Conservation (phyloP, 2,888 invertebrate species). For the Coelogynopora nodosa region DNA sequence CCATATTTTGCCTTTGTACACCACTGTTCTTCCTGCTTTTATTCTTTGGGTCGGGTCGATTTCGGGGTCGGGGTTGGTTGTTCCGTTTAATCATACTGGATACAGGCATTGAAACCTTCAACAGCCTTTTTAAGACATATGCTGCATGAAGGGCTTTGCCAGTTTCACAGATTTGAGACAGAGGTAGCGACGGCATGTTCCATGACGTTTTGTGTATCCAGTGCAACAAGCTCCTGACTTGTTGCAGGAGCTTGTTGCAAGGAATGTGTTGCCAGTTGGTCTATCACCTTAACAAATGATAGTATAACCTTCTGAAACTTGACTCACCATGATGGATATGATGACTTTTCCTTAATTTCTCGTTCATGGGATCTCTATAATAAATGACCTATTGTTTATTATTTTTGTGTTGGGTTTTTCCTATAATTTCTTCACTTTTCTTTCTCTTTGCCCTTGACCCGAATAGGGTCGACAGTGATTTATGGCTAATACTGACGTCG, state of each 20-base stretch:
- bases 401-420: too few species aligned
- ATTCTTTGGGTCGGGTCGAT: conserved; percentile 17
- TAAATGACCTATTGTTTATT: too few species aligned
- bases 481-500: too few species aligned
- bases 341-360: too few species aligned
- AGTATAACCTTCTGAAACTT: not conserved
- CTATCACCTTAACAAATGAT: conserved; percentile 1
- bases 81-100: not conserved
- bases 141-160: conserved; percentile 22
- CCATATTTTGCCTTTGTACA: conserved; percentile 13
- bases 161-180: not conserved
- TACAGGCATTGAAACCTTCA: not conserved
- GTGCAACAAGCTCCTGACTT: not conserved
- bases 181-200: not conserved
- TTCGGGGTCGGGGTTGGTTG: not conserved
- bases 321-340: too few species aligned
- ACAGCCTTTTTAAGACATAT: conserved; percentile 18
- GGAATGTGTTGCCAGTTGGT: not conserved
- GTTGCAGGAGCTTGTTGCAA: too few species aligned
- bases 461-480: too few species aligned
- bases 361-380: too few species aligned
- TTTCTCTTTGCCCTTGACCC: too few species aligned
- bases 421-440: too few species aligned
- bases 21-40: conserved; percentile 25
- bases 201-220: conserved; percentile 8